These are phyloP conservation scores for Sebastes schlegelii DNA, from an alignment of 2,113 vertebrate genomes.

Conservation along the genomic window DNA sequence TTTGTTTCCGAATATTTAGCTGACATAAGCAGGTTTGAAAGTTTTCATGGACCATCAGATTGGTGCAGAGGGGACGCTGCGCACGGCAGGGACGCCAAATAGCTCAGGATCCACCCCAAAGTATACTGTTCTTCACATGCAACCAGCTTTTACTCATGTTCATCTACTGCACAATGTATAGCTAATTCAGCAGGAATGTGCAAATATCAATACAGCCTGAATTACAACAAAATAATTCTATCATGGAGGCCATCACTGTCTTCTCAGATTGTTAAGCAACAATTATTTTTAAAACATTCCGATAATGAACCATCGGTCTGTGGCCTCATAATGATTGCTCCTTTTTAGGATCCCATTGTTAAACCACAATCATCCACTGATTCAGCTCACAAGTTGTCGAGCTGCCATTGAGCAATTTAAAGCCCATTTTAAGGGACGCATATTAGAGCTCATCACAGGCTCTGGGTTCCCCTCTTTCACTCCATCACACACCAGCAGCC, in stretches of 20 bases:
- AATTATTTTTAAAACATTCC: not conserved
- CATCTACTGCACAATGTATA: too few relatives aligned
- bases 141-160: not conserved
- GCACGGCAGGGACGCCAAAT: conserved; percentile 12
- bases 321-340: not conserved
- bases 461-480: not conserved
- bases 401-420: not conserved
- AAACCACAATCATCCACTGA: not conserved
- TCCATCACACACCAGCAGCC: conserved; percentile 13
- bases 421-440: not conserved
- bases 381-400: not conserved
- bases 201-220: not conserved
- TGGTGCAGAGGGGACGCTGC: conserved; percentile 42
- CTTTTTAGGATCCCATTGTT: not conserved
- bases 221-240: not conserved
- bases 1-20: conserved; percentile 20
- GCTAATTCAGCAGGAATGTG: not conserved
- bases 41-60: conserved; percentile 23
- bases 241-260: not conserved
- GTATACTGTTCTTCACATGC: not conserved
- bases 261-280: not conserved
- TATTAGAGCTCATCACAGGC: conserved; percentile 4
- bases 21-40: conserved; percentile 50
- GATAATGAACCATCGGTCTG: not conserved
- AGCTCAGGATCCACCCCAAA: conserved; percentile 5